These are phyloP conservation scores for Dioctria rufipes DNA, from an alignment of 2,888 invertebrate species.

Conservation along the genomic window DNA sequence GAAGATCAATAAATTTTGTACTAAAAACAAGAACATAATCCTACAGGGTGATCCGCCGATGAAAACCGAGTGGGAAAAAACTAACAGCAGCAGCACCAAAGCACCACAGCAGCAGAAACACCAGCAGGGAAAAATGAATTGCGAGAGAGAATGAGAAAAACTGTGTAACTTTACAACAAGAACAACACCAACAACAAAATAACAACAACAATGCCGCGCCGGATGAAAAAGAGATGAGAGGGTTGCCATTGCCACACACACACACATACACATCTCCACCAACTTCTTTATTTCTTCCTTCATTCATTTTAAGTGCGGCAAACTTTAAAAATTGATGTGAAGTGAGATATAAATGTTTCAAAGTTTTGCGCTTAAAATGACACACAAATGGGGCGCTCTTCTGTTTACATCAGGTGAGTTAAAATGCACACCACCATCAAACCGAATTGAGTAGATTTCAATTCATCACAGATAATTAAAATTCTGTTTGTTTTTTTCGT, in stretches of 20 bases:
- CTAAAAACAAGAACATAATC: slow-evolving; percentile 53
- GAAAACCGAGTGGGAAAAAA: slow-evolving; percentile 44
- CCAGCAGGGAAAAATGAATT: slow-evolving; percentile 29
- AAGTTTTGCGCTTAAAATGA: slow-evolving; percentile 9
- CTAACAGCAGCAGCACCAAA: not conserved
- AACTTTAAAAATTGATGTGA: slow-evolving; percentile 35
- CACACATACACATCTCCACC: not conserved
- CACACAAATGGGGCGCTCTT: not conserved
- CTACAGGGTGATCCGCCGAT: slow-evolving; percentile 50
- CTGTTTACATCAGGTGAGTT: not conserved
- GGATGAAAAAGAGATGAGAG: not conserved
- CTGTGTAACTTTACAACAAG: slow-evolving; percentile 33
- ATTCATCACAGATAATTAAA: slow-evolving; percentile 25
- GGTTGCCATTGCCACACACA: not conserved
- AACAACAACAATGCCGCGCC: not conserved
- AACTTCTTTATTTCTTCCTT: too few species aligned
- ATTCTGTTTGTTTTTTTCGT: too few species aligned
- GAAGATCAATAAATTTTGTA: slow-evolving; percentile 53
- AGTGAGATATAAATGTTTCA: slow-evolving; percentile 4
- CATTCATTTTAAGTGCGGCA: slow-evolving; percentile 13
- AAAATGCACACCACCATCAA: too few species aligned
- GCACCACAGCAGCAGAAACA: not conserved
- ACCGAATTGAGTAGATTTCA: not conserved
- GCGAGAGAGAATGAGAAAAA: slow-evolving; percentile 49
- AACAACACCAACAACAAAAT: too few species aligned